These are phyloP conservation scores for Oryzias javanicus DNA, from an alignment of 2,113 vertebrate species.

Conservation along the genomic window DNA sequence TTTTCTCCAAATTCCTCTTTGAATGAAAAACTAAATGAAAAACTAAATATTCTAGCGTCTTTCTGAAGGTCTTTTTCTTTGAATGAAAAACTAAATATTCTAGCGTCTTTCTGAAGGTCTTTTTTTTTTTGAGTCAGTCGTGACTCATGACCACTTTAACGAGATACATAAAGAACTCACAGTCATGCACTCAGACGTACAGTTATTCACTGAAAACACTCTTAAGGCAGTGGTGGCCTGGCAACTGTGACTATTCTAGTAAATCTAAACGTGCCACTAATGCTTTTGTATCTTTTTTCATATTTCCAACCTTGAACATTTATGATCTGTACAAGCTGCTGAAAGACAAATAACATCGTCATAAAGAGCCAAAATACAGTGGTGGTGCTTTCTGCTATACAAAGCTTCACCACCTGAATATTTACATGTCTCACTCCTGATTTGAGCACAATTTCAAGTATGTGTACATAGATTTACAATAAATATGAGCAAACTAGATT, in stretches of 20 bases:
- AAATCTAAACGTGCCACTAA: constrained; percentile 44
- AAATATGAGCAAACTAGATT: constrained; percentile 1
- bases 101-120: constrained; percentile 15
- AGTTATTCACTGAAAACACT: constrained; percentile 46
- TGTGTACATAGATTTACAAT: constrained; percentile 1
- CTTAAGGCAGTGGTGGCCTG: constrained; percentile 76
- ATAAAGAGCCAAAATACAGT: constrained; percentile 14
- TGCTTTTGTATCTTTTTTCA: constrained; percentile 23
- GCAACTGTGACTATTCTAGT: constrained; percentile 55
- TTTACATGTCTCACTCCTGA: not conserved
- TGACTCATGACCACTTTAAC: constrained; percentile 28
- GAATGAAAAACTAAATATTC: not conserved
- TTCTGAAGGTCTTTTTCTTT: constrained; percentile 18
- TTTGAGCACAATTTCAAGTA: constrained; percentile 10
- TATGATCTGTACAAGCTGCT: constrained; percentile 20
- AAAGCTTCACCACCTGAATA: constrained; percentile 17
- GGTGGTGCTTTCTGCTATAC: constrained; percentile 14
- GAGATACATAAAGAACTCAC: constrained; percentile 20
- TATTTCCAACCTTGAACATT: constrained; percentile 12
- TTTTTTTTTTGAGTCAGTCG: constrained; percentile 25
- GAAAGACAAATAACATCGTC: constrained; percentile 21
- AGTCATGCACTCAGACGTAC: constrained; percentile 6
- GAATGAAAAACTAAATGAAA: no score
- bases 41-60: not conserved
- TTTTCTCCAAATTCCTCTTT: no score